Conservation (phyloP, 2,888 invertebrate species). For the Dasypolia templi region DNA sequence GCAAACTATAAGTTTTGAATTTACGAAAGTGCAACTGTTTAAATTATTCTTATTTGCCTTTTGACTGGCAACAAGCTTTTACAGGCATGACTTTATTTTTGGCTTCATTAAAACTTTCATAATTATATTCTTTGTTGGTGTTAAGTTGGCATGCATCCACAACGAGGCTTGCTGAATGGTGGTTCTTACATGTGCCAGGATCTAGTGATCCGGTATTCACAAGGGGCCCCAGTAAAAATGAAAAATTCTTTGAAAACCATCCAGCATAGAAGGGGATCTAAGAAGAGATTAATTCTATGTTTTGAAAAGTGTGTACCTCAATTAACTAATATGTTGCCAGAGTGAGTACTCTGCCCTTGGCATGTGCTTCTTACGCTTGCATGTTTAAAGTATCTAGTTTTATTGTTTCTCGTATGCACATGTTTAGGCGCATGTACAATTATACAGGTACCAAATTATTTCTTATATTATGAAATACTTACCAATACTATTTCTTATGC, state of each 20-base stretch:
- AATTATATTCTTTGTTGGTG: conserved; percentile 73
- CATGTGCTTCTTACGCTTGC: conserved; percentile 46
- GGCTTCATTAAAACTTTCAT: conserved; percentile 73
- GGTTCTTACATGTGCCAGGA: conserved; percentile 92
- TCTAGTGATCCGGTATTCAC: conserved; percentile 92
- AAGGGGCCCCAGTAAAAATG: conserved; percentile 89
- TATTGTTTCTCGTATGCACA: not conserved
- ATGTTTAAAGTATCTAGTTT: conserved; percentile 5
- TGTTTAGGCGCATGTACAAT: conserved; percentile 1
- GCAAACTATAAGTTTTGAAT: conserved; percentile 65
- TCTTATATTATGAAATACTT: not conserved
- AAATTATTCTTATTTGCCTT: conserved; percentile 20
- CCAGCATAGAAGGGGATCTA: conserved; percentile 85
- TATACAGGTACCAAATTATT: not conserved
- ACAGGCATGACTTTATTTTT: conserved; percentile 50
- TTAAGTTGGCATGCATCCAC: conserved; percentile 90
- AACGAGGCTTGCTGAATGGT: conserved; percentile 89
- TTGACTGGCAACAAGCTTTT: conserved; percentile 40
- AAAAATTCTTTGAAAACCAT: conserved; percentile 91
- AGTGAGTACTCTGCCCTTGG: conserved; percentile 71
- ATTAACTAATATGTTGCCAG: conserved; percentile 65
- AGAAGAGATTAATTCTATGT: conserved; percentile 75
- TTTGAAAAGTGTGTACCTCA: conserved; percentile 68
- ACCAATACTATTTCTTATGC: not conserved
- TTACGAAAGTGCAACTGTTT: conserved; percentile 29